A percentile compares a stretch with the other conserved stretches of the same genome.
Evolutionary conservation across 2,888 invertebrate genomes (phyloP).

Genomic region (Drosophila picticornis): DNA sequence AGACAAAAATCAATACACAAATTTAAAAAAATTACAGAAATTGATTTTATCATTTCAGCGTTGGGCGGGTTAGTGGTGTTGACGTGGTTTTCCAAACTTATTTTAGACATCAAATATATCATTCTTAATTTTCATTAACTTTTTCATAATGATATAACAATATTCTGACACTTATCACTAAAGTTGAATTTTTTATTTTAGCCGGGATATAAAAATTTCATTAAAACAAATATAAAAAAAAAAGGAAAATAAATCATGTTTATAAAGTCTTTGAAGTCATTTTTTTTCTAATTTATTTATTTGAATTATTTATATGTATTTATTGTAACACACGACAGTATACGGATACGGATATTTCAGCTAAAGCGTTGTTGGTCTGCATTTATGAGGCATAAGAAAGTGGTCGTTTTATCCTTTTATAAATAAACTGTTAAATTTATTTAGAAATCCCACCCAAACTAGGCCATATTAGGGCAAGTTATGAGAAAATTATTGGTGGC

Average conservation of each 20-base stretch:
- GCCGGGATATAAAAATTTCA: not conserved
- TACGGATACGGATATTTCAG: not conserved
- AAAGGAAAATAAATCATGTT: not conserved
- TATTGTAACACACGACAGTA: not conserved
- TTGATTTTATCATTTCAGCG: no score
- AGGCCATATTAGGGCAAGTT: no score
- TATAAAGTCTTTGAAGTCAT: not conserved
- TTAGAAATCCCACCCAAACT: not conserved
- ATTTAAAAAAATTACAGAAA: no score
- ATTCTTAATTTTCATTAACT: not conserved
- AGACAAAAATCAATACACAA: no score
- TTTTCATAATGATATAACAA: not conserved
- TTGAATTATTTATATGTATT: not conserved
- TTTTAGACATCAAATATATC: not conserved
- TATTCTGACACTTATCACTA: not conserved
- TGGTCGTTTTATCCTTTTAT: not conserved
- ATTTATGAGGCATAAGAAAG: not conserved
- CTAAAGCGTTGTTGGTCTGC: not conserved
- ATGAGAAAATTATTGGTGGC: not conserved
- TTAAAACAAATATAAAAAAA: not conserved
- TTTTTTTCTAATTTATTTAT: not conserved
- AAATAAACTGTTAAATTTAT: not conserved
- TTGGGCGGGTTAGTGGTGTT: not conserved
- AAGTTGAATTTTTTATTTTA: not conserved
- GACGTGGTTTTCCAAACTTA: not conserved